Evolutionary conservation across 2,888 invertebrate species (phyloP).

Genomic region (Harmothoe impar): DNA sequence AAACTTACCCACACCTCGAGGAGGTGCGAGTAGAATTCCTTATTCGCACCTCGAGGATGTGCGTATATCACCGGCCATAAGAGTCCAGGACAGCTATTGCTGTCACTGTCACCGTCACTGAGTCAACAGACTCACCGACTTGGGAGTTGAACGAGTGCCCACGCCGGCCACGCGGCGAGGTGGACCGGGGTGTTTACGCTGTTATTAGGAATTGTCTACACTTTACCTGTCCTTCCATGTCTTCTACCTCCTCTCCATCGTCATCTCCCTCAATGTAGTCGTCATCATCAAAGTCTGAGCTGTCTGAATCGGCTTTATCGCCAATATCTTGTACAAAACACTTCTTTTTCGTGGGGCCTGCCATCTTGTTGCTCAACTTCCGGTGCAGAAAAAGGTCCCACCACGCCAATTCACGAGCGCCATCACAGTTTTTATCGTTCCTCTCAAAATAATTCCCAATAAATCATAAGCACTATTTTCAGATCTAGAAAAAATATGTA

Average conservation of each 20-base stretch:
- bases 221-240: conserved; percentile 60
- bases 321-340: conserved; percentile 13
- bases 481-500: too few species aligned
- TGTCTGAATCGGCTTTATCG: neutral
- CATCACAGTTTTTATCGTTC: too few species aligned
- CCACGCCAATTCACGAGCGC: neutral
- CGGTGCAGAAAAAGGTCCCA: conserved; percentile 13
- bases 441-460: too few species aligned
- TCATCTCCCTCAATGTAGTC: conserved; percentile 28
- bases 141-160: neutral
- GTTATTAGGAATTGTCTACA: neutral
- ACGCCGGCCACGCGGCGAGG: neutral
- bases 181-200: neutral
- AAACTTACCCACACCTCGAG: too few species aligned
- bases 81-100: too few species aligned
- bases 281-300: conserved; percentile 35
- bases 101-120: neutral
- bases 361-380: conserved; percentile 40
- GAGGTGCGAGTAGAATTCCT: too few species aligned
- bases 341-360: conserved; percentile 62
- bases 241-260: conserved; percentile 41
- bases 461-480: too few species aligned
- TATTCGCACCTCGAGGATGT: too few species aligned
- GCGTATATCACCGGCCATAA: too few species aligned
- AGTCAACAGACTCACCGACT: neutral